Evolutionary conservation across 2,888 invertebrate genomes (phyloP).

Genomic region (Ommatoiulus sabulosus): DNA sequence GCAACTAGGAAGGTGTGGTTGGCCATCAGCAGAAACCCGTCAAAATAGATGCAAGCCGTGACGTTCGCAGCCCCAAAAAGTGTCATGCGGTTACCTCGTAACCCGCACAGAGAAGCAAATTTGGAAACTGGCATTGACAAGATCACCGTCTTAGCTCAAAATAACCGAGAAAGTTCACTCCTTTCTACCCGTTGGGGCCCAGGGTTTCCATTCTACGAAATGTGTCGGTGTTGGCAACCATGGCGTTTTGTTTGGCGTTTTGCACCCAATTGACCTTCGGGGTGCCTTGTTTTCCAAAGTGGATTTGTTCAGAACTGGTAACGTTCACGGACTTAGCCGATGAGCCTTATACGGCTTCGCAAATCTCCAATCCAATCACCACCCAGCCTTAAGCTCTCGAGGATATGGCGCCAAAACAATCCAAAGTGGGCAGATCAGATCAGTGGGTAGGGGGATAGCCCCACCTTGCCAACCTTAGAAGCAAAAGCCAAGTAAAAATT

Average conservation of each 20-base stretch:
- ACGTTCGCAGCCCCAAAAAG: background rate
- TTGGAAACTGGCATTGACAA: constrained; percentile 20
- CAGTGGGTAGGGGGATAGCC: background rate
- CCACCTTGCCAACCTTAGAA: background rate
- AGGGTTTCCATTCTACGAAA: background rate
- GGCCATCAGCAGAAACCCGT: background rate
- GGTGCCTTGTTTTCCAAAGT: background rate
- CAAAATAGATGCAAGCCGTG: background rate
- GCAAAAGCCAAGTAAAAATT: background rate
- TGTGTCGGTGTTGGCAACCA: background rate
- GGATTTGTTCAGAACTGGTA: background rate
- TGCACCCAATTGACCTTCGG: background rate
- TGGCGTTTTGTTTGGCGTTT: background rate
- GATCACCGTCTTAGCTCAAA: background rate
- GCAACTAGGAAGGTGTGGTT: constrained; percentile 13
- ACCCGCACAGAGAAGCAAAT: background rate
- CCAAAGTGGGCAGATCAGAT: background rate
- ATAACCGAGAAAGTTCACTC: background rate
- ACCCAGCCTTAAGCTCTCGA: background rate
- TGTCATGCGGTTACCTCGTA: background rate
- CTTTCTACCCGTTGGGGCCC: background rate
- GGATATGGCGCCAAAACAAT: background rate
- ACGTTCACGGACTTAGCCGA: background rate
- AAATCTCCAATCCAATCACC: background rate
- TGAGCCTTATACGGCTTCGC: background rate